Base-by-base conservation (phyloP, 2,797 vertebrate genomes). In the Meriones psammophilus region DNA sequence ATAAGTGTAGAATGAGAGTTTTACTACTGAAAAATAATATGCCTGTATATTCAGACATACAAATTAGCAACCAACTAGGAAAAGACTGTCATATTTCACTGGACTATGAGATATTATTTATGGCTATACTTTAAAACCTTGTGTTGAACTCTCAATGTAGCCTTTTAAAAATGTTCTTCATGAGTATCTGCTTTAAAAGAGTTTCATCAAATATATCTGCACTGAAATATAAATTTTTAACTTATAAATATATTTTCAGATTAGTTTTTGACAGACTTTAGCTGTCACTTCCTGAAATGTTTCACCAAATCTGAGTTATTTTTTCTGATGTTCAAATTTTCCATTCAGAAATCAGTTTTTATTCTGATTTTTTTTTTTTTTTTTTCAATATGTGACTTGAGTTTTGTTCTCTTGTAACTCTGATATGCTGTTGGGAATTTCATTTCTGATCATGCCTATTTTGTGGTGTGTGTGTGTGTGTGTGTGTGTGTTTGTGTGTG, bases 291-390 rank as follows among this genome's bases (percentile, higher is more conserved):
- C 39, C 46, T 96, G 36, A 94, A 66, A 78, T 80, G 22, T 58
- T 95, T 95, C 10, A 6, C 9, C 17, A 85, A 6, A 93, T 85
- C 54, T 46, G 71, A 89, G 97, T 85, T 92, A 96, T 88, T 92
- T 96, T 89, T 85, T 76, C 62, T 89, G 46, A 71, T 87, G 79
- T 66, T 64, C 10, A 68, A 85, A 33, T 85, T 85, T 50, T 33
- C 18, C 3, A 33, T 9, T 13, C 17, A 50, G 36, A 22, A 81
- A 60, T 84, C 2, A 33, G 5, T 14, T 46, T 68, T 68, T 46
- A 83, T 39, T 8, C 54, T 39, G 6, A 81, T 13, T 30, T 64
- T 64, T 30, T 64, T 42, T 42, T 46, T 66, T 26, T 8, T 64
- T 42, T 42, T 46, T 66, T 26, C 4, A 77, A 33, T 66, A 64